phyloP scores from a whole-genome alignment of 2,888 invertebrate genomes.

The Nephrotoma appendiculata region DNA sequence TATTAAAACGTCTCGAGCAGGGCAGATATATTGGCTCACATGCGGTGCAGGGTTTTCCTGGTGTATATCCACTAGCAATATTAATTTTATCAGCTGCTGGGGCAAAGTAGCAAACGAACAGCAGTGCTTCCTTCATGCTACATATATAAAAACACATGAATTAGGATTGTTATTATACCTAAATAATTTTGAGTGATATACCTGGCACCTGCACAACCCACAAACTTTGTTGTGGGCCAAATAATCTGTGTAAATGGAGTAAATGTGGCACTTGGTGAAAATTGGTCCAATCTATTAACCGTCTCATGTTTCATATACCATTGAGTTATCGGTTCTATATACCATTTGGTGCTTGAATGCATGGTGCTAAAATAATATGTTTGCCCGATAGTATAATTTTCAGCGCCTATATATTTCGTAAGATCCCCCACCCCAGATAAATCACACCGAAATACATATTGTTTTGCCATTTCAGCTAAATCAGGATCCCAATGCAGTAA shows the following conservation, averaged over 20 bases:
- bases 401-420: not conserved
- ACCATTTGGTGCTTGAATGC: too few species aligned
- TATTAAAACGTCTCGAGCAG: too few species aligned
- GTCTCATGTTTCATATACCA: too few species aligned
- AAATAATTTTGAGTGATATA: not conserved
- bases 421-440: not conserved
- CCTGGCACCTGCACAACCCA: constrained; percentile 17
- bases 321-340: too few species aligned
- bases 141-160: not conserved
- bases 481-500: constrained; percentile 16
- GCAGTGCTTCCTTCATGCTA: not conserved
- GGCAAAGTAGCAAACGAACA: not conserved
- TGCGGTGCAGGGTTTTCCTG: not conserved
- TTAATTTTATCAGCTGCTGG: not conserved
- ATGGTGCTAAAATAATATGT: constrained; percentile 10
- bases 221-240: constrained; percentile 17
- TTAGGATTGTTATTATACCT: not conserved
- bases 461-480: constrained; percentile 13
- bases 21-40: not conserved
- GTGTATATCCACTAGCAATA: not conserved
- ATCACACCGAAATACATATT: constrained; percentile 9
- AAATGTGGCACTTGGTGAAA: not conserved
- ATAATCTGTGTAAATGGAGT: constrained; percentile 14
- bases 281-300: too few species aligned
- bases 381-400: constrained; percentile 11